Percentiles rank a stretch among this genome's conserved stretches.
phyloP scores from a whole-genome alignment of 2,888 invertebrate species.

The Aspidiotus rigidus region DNA sequence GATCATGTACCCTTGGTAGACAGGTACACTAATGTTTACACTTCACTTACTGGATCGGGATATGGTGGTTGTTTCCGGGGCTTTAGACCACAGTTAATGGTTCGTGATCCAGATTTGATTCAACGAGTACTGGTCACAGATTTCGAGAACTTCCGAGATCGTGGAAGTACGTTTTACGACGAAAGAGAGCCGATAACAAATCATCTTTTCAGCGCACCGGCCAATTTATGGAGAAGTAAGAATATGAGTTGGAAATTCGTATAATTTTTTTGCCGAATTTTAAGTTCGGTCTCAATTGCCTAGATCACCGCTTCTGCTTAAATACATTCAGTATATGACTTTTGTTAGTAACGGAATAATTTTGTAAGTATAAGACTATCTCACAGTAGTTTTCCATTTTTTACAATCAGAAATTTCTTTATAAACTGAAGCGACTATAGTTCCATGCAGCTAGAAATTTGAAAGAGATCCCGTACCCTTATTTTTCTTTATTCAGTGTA shows the following conservation, averaged over 20 bases:
- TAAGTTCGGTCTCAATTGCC: no score
- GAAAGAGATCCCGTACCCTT: no score
- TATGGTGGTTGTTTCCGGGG: slow-evolving; percentile 11
- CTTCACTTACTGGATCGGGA: not conserved
- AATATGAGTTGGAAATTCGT: not conserved
- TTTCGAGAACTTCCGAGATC: slow-evolving; percentile 20
- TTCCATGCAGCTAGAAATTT: no score
- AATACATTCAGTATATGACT: no score
- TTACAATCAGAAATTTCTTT: no score
- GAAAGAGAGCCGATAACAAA: slow-evolving; percentile 11
- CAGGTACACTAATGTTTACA: slow-evolving; percentile 6
- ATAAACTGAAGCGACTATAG: no score
- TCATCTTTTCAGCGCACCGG: slow-evolving; percentile 14
- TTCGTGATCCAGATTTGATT: slow-evolving; percentile 21
- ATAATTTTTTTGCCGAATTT: no score
- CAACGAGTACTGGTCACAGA: slow-evolving; percentile 12
- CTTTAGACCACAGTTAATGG: slow-evolving; percentile 7
- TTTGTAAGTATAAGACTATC: no score
- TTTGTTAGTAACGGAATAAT: no score
- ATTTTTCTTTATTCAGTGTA: no score
- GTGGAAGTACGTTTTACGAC: slow-evolving; percentile 13
- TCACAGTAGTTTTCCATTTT: no score
- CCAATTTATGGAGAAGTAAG: slow-evolving; percentile 21
- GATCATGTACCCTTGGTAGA: slow-evolving; percentile 8
- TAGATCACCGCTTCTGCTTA: no score